Evolutionary conservation across 2,888 invertebrate species (phyloP), one percentile per base, ranked within the genome.

Genomic region (Clunio marinus): DNA sequence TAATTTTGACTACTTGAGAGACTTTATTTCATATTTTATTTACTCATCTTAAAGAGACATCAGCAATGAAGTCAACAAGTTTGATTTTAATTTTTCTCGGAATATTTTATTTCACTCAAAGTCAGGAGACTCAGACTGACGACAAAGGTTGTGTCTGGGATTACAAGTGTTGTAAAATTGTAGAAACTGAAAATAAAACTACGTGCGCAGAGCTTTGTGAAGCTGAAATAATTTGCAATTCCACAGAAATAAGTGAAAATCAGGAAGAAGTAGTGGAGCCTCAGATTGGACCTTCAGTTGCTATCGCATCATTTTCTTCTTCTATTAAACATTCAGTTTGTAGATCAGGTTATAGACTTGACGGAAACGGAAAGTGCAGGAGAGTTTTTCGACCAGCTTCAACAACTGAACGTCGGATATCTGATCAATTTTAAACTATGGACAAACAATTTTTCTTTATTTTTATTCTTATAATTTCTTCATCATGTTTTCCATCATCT

Each of bases 121-220:
- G 22, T 51, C 51, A 51, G 22, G 22, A 17, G 51, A n/a, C n/a
- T n/a, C n/a, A n/a, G n/a, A 32, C 4, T 17, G 51, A 22, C 51
- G 51, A 51, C 51, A n/a, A n/a, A n/a, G 27, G 20, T 5, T 63
- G 63, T 20, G 7, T 7, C 3, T 63, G 60, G 60, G 13, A 22
- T 17, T 60, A 60, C 15, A 60, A 60, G 25, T 60, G 60, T 22
- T 60, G 60, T 60, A 22, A 22, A 37, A 7, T 22, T 35, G 3
- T 17, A 20, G 17, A 7, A 51, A 51, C 15, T 15, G 41, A 15
- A 41, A 15, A 3, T 41, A 10, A n/a, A 41, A 41, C 41, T 41
- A n/a, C 20, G 22, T 27, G 57, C 13, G 27, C 15, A n/a, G n/a
- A 57, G 10, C 10, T 51, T 8, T 51, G 57, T 57, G 25, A 24